Conservation (phyloP, 2,797 vertebrate genomes). For the Diceros bicornis region DNA sequence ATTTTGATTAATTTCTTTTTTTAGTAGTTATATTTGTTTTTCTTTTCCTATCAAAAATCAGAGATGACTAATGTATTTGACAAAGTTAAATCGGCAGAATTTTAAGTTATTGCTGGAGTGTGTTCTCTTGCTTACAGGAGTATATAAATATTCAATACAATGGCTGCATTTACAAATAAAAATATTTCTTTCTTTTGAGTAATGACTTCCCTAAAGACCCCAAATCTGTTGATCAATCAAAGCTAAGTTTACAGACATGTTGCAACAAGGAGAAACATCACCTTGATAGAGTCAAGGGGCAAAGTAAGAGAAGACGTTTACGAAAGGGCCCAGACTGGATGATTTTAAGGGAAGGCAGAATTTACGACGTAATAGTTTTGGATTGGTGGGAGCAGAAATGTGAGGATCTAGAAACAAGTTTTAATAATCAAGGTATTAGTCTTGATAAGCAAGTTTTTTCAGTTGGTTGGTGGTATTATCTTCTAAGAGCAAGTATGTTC, state of each 20-base stretch:
- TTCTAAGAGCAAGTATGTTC: not conserved
- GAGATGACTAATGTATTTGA: not conserved
- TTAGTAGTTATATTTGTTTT: not conserved
- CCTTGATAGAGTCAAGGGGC: not conserved
- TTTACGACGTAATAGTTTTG: not conserved
- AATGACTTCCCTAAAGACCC: not conserved
- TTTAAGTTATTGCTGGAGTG: not conserved
- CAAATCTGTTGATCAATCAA: not conserved
- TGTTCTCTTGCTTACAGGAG: not conserved
- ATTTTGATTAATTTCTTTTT: not conserved
- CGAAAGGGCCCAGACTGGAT: not conserved
- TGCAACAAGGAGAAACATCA: not conserved
- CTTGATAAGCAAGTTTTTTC: not conserved
- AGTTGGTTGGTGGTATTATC: not conserved
- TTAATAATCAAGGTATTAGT: not conserved
- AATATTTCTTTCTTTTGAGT: not conserved
- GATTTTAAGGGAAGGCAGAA: not conserved
- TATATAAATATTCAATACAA: not conserved
- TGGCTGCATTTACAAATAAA: not conserved
- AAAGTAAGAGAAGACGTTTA: not conserved
- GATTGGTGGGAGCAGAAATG: not conserved
- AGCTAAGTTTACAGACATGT: not conserved
- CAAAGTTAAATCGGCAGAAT: not conserved
- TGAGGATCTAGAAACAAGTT: not conserved
- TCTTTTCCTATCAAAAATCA: not conserved